Evolutionary conservation across 2,888 invertebrate genomes (phyloP).

Genomic region (Gortyna flavago): DNA sequence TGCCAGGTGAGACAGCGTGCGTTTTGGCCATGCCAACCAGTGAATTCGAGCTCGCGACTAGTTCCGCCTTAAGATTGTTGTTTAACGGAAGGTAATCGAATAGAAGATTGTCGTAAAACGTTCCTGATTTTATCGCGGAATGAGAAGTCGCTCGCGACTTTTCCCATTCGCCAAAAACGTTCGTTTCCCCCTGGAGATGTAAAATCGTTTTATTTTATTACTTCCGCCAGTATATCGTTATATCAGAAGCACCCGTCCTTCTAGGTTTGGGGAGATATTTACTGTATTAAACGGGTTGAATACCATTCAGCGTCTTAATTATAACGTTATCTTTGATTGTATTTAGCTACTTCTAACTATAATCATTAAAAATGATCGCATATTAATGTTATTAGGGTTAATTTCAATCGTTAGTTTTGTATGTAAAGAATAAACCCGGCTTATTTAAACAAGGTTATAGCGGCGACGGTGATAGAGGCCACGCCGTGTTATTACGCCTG

Average conservation of each 20-base stretch:
- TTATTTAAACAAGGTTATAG: conserved; percentile 40
- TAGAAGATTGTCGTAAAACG: conserved; percentile 90
- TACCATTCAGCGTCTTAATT: conserved; percentile 45
- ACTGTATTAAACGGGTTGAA: conserved; percentile 75
- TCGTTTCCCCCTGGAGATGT: conserved; percentile 89
- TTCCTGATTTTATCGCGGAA: conserved; percentile 89
- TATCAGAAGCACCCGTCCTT: conserved; percentile 82
- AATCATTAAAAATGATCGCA: conserved; percentile 25
- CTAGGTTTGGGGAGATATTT: conserved; percentile 78
- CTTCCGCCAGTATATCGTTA: conserved; percentile 89
- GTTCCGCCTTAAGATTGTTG: conserved; percentile 87
- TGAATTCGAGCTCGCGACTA: too few species aligned
- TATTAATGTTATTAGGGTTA: conserved; percentile 56
- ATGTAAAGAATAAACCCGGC: conserved; percentile 23
- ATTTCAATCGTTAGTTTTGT: conserved; percentile 49
- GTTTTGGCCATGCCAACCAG: too few species aligned
- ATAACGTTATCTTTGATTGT: conserved; percentile 25
- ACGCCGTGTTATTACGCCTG: conserved; percentile 83
- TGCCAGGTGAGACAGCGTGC: too few species aligned
- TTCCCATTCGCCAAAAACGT: conserved; percentile 89
- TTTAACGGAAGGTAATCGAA: conserved; percentile 89
- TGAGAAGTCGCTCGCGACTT: conserved; percentile 89
- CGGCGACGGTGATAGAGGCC: conserved; percentile 59
- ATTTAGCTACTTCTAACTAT: background rate
- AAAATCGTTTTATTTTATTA: conserved; percentile 90